These are phyloP conservation scores for Florisuga fusca DNA, from an alignment of 2,797 vertebrate species.

Conservation along the genomic window DNA sequence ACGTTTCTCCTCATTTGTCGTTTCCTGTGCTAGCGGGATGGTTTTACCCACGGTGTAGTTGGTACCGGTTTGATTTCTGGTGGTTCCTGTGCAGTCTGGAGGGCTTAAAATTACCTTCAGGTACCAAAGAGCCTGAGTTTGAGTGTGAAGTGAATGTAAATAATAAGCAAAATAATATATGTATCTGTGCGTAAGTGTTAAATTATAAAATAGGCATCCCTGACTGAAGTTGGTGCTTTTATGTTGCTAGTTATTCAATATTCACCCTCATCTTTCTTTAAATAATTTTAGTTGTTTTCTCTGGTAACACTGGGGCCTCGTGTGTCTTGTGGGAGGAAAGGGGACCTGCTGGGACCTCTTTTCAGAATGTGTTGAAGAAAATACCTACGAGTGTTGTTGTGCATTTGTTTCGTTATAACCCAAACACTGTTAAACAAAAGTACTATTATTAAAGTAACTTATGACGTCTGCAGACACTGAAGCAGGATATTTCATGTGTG, in stretches of 20 bases:
- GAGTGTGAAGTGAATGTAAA: accelerated
- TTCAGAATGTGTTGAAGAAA: not conserved
- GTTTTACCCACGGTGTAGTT: accelerated
- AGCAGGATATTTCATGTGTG: not conserved
- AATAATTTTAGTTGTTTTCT: not conserved
- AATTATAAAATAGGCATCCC: not conserved
- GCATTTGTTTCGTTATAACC: not conserved
- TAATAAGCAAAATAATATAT: not conserved
- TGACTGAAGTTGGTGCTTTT: accelerated
- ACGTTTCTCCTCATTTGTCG: too few relatives aligned
- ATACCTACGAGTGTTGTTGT: not conserved
- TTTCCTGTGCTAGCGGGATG: accelerated
- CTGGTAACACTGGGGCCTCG: not conserved
- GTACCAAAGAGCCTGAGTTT: not conserved
- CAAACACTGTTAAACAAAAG: not conserved
- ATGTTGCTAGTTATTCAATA: accelerated
- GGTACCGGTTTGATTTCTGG: not conserved
- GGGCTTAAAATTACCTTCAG: accelerated
- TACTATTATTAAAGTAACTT: not conserved
- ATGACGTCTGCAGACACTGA: not conserved
- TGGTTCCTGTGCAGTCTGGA: too few relatives aligned
- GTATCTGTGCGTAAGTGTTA: accelerated
- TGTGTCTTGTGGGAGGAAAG: not conserved
- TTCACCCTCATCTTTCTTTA: not conserved
- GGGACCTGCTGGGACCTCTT: not conserved